A percentile compares a stretch with the other conserved stretches of the same genome.
These are phyloP conservation scores for Pomatorhinus ruficollis DNA, from an alignment of 2,113 vertebrate genomes.

Conservation along the genomic window DNA sequence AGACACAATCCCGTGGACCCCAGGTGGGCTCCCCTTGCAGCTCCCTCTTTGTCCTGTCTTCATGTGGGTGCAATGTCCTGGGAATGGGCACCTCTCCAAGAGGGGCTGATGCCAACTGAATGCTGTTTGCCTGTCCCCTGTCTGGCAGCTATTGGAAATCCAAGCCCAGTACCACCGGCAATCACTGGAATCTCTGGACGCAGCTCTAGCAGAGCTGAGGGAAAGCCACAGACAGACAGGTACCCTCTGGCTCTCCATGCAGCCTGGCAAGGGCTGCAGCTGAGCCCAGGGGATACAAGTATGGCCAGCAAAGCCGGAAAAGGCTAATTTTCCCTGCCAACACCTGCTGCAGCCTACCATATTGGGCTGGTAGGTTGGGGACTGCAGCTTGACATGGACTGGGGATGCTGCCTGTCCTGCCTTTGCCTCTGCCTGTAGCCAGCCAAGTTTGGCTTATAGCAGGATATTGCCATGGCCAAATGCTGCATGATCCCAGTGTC, in stretches of 20 bases:
- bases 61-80: not conserved
- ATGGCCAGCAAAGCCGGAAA: not conserved
- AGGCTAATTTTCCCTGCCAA: not conserved
- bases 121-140: not conserved
- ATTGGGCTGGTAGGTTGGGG: not conserved
- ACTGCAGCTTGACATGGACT: fast-evolving
- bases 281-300: fast-evolving
- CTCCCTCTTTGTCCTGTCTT: not conserved
- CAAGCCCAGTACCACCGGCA: slow-evolving; percentile 90
- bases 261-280: slow-evolving; percentile 41
- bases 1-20: not conserved
- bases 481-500: not conserved
- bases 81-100: not conserved
- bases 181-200: slow-evolving; percentile 84
- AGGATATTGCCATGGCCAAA: not conserved
- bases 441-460: fast-evolving
- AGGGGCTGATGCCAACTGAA: not conserved
- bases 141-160: slow-evolving; percentile 87
- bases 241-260: not conserved
- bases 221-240: slow-evolving; percentile 82
- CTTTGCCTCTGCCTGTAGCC: not conserved
- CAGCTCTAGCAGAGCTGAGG: slow-evolving; percentile 84
- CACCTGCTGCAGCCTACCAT: not conserved
- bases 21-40: not conserved
- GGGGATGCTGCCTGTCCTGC: not conserved